Conservation (phyloP, 2,888 invertebrate genomes). For the Beris morrisii region DNA sequence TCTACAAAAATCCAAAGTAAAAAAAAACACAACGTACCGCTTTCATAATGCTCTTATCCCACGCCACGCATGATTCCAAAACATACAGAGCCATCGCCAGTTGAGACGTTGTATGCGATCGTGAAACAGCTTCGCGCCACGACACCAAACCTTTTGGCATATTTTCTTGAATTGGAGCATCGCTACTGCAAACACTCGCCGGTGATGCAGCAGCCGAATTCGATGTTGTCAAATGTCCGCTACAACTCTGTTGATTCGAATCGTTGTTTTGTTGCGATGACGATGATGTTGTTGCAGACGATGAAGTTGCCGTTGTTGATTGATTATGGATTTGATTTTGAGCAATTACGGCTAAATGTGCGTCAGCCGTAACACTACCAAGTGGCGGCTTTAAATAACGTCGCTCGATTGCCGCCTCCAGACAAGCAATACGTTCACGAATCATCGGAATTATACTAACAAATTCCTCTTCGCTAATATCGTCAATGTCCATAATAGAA, state of each 20-base stretch:
- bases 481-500: slow-evolving; percentile 57
- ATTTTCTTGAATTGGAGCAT: slow-evolving; percentile 51
- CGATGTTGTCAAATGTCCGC: slow-evolving; percentile 41
- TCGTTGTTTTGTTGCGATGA: slow-evolving; percentile 31
- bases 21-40: slow-evolving; percentile 72
- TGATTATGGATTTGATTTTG: slow-evolving; percentile 41
- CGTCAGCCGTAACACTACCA: slow-evolving; percentile 67
- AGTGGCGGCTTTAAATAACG: slow-evolving; percentile 92
- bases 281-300: not conserved
- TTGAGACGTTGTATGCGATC: slow-evolving; percentile 86
- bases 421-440: slow-evolving; percentile 72
- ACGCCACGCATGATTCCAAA: slow-evolving; percentile 89
- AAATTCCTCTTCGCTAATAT: slow-evolving; percentile 56
- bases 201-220: slow-evolving; percentile 52
- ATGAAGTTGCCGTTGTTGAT: not conserved
- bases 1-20: no score
- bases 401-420: slow-evolving; percentile 90
- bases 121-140: slow-evolving; percentile 88
- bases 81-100: slow-evolving; percentile 87
- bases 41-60: slow-evolving; percentile 99
- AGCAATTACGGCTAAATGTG: slow-evolving; percentile 64
- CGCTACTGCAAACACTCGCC: slow-evolving; percentile 54
- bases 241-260: slow-evolving; percentile 35
- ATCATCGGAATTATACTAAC: slow-evolving; percentile 60
- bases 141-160: slow-evolving; percentile 67